Evolutionary conservation across 2,888 invertebrate species (phyloP).

Genomic region (Apodemia zela): DNA sequence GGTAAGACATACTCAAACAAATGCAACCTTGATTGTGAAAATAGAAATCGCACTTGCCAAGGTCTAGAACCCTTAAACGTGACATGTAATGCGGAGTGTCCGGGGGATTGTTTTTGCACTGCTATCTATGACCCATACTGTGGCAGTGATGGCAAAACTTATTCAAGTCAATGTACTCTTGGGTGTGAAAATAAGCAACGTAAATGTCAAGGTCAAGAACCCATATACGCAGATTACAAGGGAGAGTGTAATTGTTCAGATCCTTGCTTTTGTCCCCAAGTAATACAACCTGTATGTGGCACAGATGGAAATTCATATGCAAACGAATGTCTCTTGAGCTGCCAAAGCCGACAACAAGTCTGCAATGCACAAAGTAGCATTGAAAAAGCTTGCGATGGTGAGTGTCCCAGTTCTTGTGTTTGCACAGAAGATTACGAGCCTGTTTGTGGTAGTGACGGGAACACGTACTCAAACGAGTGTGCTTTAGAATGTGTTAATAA

Average conservation of each 20-base stretch:
- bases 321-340: background rate
- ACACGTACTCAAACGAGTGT: constrained; percentile 17
- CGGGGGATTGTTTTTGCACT: constrained; percentile 23
- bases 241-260: constrained; percentile 20
- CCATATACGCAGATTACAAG: background rate
- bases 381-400: constrained; percentile 21
- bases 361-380: constrained; percentile 16
- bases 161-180: constrained; percentile 27
- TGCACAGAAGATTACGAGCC: background rate
- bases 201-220: background rate
- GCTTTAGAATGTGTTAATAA: constrained; percentile 6
- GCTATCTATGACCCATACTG: constrained; percentile 34
- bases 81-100: constrained; percentile 20
- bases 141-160: constrained; percentile 36
- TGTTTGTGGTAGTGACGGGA: background rate
- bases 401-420: constrained; percentile 16
- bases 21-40: background rate
- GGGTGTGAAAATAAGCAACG: constrained; percentile 25
- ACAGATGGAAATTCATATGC: background rate
- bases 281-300: constrained; percentile 12
- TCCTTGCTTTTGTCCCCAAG: constrained; percentile 24
- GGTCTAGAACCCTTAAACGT: background rate
- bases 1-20: constrained; percentile 34
- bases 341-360: constrained; percentile 12
- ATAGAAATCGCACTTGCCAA: background rate